These are phyloP conservation scores for Zygothrica quintamaculata DNA, from an alignment of 2,888 invertebrate genomes.

Conservation along the genomic window DNA sequence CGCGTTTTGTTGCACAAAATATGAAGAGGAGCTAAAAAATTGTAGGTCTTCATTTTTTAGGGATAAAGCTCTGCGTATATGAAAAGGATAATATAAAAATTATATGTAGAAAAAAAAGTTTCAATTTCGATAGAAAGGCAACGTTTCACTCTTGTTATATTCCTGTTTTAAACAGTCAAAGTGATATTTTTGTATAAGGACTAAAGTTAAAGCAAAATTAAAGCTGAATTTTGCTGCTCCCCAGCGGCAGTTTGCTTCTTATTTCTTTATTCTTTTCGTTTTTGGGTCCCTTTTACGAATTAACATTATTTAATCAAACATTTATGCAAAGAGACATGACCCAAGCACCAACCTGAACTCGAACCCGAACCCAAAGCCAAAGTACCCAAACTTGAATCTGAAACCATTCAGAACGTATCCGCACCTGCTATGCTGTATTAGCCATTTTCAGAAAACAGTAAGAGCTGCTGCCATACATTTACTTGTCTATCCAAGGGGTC, in stretches of 20 bases:
- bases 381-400: too few species aligned
- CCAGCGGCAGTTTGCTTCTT: slow-evolving; percentile 15
- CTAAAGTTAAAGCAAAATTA: slow-evolving; percentile 12
- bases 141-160: too few species aligned
- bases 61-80: too few species aligned
- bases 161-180: background rate
- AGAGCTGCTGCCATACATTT: slow-evolving; percentile 6
- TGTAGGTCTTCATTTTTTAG: too few species aligned
- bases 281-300: slow-evolving; percentile 56
- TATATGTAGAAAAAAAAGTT: too few species aligned
- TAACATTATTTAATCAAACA: slow-evolving; percentile 78
- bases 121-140: too few species aligned
- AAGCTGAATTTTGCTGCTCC: slow-evolving; percentile 19
- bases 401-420: slow-evolving; percentile 23
- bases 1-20: background rate
- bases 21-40: too few species aligned
- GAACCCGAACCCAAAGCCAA: slow-evolving; percentile 6
- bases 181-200: background rate
- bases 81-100: too few species aligned
- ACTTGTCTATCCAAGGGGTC: slow-evolving; percentile 33
- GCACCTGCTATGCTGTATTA: slow-evolving; percentile 66
- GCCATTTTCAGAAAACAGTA: slow-evolving; percentile 44
- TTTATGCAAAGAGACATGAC: slow-evolving; percentile 54
- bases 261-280: too few species aligned
- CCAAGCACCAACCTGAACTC: too few species aligned